These are phyloP conservation scores for Phengaris alcon DNA, from an alignment of 2,888 invertebrate species.

Conservation along the genomic window DNA sequence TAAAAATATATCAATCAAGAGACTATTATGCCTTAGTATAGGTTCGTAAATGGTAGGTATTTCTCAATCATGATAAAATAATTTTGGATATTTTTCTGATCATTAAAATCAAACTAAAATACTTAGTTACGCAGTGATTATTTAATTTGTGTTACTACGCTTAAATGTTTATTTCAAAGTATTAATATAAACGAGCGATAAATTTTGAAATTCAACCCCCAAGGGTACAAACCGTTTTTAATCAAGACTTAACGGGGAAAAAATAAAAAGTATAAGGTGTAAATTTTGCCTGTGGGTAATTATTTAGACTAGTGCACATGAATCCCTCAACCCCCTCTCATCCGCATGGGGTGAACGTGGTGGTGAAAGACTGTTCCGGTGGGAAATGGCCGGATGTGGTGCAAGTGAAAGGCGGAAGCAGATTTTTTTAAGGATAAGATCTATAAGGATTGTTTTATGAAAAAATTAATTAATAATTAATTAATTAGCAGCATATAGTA, in stretches of 20 bases:
- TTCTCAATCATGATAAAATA: too few relatives aligned
- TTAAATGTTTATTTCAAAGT: background rate
- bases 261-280: slow-evolving; percentile 10
- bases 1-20: too few relatives aligned
- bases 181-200: background rate
- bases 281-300: slow-evolving; percentile 15
- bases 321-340: background rate
- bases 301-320: slow-evolving; percentile 14
- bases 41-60: too few relatives aligned
- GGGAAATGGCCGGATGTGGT: slow-evolving; percentile 30
- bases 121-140: background rate
- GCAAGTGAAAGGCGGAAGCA: slow-evolving; percentile 12
- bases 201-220: background rate
- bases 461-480: too few relatives aligned
- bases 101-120: too few relatives aligned
- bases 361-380: slow-evolving; percentile 30
- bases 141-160: background rate
- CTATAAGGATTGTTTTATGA: too few relatives aligned
- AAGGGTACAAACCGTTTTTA: background rate
- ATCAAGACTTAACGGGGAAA: background rate
- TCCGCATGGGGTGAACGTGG: slow-evolving; percentile 13
- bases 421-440: background rate
- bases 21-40: too few relatives aligned
- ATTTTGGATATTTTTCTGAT: too few relatives aligned
- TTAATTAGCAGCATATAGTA: too few relatives aligned